Percentiles rank a stretch among this genome's conserved stretches.
Evolutionary conservation across 2,888 invertebrate species (phyloP).

Genomic region (Drosophila falleni): DNA sequence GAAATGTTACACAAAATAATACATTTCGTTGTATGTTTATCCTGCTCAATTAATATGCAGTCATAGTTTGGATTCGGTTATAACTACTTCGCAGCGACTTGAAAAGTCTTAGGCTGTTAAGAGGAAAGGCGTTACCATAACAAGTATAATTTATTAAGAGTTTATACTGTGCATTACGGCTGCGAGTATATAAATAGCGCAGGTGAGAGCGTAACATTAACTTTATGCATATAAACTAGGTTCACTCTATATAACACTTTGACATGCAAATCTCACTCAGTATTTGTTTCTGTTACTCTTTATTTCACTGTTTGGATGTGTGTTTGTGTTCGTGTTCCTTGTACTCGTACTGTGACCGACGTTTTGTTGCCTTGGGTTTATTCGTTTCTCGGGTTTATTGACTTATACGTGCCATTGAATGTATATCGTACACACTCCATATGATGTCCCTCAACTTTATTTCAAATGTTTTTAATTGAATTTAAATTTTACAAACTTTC

Average conservation of each 20-base stretch:
- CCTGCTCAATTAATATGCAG: not conserved
- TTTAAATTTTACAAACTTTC: too few species aligned
- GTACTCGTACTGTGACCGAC: slow-evolving; percentile 20
- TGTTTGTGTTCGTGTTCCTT: slow-evolving; percentile 13
- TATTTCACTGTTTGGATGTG: slow-evolving; percentile 16
- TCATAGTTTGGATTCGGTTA: not conserved
- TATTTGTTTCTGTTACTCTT: slow-evolving; percentile 1
- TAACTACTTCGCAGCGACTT: not conserved
- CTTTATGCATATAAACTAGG: slow-evolving; percentile 1
- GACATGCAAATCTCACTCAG: slow-evolving; percentile 27
- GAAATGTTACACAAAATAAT: too few species aligned
- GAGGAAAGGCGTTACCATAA: not conserved
- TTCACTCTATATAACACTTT: slow-evolving; percentile 15
- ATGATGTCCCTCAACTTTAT: not conserved
- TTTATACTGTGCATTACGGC: not conserved
- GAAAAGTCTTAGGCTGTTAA: not conserved
- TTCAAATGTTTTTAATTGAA: too few species aligned
- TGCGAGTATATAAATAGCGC: slow-evolving; percentile 8
- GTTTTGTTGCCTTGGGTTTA: slow-evolving; percentile 6
- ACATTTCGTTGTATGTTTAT: not conserved
- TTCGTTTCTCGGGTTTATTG: slow-evolving; percentile 47
- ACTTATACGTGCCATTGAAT: slow-evolving; percentile 29
- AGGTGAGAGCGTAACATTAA: slow-evolving; percentile 11
- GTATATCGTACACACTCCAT: not conserved
- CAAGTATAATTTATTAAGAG: slow-evolving; percentile 1